Conservation (phyloP, 2,113 vertebrate species). For the Anarhynchus alexandrinus region DNA sequence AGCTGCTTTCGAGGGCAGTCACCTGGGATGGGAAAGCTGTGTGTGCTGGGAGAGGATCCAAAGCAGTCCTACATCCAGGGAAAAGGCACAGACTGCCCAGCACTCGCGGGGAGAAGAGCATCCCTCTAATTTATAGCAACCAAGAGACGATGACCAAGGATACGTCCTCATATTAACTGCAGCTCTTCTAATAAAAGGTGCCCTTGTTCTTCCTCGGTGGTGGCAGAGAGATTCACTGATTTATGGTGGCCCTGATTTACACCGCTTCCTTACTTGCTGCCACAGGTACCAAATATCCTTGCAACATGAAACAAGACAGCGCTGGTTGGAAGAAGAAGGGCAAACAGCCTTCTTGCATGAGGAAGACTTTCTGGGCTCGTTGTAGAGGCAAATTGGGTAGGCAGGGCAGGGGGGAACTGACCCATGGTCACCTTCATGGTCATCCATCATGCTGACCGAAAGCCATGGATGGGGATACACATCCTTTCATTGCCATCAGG, state of each 20-base stretch:
- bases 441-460: background rate
- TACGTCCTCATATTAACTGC: background rate
- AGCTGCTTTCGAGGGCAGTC: background rate
- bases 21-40: background rate
- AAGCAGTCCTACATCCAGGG: background rate
- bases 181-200: background rate
- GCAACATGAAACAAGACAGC: background rate
- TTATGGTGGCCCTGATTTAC: constrained; percentile 9
- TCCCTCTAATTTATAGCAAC: background rate
- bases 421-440: too few species aligned
- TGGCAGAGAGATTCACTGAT: background rate
- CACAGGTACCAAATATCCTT: background rate
- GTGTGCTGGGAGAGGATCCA: background rate
- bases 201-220: background rate
- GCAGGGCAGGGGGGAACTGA: background rate
- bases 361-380: background rate
- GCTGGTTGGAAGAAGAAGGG: background rate
- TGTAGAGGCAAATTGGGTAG: fast-evolving
- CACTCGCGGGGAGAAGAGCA: background rate
- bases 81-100: background rate
- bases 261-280: background rate
- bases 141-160: background rate
- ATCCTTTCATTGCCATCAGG: background rate
- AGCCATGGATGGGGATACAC: background rate
- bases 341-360: background rate